Base-by-base conservation (phyloP, 2,113 vertebrate species). In the Erythrocercus mccallii region DNA sequence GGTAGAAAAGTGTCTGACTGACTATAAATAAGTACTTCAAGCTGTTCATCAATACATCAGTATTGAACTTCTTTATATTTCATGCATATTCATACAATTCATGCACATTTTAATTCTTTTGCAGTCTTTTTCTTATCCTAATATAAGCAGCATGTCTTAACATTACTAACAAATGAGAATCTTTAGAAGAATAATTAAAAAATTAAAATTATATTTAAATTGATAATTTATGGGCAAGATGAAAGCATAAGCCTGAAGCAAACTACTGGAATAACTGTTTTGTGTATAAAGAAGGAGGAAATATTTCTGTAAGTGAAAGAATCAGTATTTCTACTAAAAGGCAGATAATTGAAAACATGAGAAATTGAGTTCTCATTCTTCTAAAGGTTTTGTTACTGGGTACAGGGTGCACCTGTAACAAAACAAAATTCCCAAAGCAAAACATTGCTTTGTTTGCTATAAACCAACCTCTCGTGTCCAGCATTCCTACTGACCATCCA, bases 121-220 rank as follows among this genome's bases (percentile, higher is more conserved):
- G 4, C 54, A 73, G 45, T 4, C n/a, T 88, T 90, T 88, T 87
- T 45, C 53, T 88, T 80, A 82, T 40, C 51, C 58, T 95, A 94
- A 88, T 61, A 76, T 30, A 93, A 90, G 58, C 48, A 94, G 62
- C 37, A 73, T 73, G 42, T 58, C 45, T 82, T 61, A 88, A 69
- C 45, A 20, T 90, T 70, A 62, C 54, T 42, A 83, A 82, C 28
- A 94, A 95, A 90, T 80, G 28, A 92, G 66, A 93, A 83, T 25
- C 86, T 74, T 93, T 51, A 77, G 66, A 54, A 96, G 87, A 93
- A 80, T 85, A 88, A 91, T 87, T 88, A 27, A 3, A 91, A 94
- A 88, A 73, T 69, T 47, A 68, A 56, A 94, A 83, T n/a, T 45
- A 6, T 50, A 90, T 92, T 94, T 80, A 76, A 92, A 95, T 77